Percentiles rank a stretch among this genome's conserved stretches.
phyloP scores from a whole-genome alignment of 2,113 vertebrate genomes.

The Scolopax mira region DNA sequence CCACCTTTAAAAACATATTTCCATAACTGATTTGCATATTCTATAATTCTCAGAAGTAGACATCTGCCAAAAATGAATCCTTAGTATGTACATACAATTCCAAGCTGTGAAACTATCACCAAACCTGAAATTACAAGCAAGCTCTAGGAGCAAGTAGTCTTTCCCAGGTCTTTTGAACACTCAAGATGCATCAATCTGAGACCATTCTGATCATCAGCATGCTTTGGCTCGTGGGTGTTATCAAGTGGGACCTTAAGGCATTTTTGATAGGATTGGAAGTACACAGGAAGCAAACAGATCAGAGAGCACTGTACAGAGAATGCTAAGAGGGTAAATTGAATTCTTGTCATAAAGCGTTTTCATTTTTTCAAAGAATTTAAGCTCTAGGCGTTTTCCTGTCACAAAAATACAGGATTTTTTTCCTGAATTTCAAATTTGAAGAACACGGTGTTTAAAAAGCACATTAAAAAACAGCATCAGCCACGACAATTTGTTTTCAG shows the following conservation, averaged over 20 bases:
- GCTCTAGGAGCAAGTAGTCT: not conserved
- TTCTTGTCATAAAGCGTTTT: conserved; percentile 20
- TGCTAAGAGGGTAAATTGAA: conserved; percentile 31
- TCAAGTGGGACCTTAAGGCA: not conserved
- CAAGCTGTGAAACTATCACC: not conserved
- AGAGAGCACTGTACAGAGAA: not conserved
- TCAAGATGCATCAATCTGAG: not conserved
- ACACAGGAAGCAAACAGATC: not conserved
- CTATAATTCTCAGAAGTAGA: not conserved
- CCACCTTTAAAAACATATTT: not conserved
- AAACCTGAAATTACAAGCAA: not conserved
- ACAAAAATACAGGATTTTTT: conserved; percentile 10
- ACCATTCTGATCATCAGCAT: not conserved
- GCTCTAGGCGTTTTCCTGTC: conserved; percentile 41
- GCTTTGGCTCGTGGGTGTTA: not conserved
- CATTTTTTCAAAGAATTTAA: conserved; percentile 1
- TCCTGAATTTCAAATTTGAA: conserved; percentile 2
- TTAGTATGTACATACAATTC: not conserved
- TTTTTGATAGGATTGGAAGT: conserved; percentile 11
- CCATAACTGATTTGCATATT: not conserved
- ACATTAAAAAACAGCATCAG: not conserved
- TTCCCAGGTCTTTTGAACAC: not conserved
- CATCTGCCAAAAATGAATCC: not conserved
- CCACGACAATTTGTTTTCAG: not conserved
- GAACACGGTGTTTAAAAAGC: conserved; percentile 7